Evolutionary conservation across 2,113 vertebrate genomes (phyloP).

Genomic region (Protobothrops mucrosquamatus): DNA sequence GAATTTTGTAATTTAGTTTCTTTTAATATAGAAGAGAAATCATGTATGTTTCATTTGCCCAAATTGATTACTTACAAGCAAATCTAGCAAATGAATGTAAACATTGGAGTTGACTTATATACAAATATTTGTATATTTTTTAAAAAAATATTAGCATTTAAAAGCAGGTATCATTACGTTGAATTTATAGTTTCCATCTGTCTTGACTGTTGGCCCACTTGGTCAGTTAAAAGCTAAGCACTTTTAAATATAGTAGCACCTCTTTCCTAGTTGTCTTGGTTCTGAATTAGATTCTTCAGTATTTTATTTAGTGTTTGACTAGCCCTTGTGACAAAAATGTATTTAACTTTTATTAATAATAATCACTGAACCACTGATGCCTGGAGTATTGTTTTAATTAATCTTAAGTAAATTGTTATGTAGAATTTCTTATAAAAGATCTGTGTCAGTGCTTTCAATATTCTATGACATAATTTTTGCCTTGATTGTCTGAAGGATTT

Average conservation of each 20-base stretch:
- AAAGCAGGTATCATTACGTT: background rate
- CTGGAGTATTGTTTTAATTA: conserved; percentile 24
- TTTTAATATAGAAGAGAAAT: background rate
- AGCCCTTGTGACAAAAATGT: conserved; percentile 1
- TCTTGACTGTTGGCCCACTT: background rate
- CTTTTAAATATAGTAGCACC: background rate
- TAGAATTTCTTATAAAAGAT: background rate
- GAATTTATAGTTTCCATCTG: background rate
- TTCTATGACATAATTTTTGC: conserved; percentile 35
- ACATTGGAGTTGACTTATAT: background rate
- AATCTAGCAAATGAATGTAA: background rate
- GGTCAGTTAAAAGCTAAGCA: background rate
- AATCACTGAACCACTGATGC: conserved; percentile 23
- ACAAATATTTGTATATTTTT: background rate
- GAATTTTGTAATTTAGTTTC: background rate
- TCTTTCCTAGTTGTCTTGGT: background rate
- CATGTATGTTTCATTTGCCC: background rate
- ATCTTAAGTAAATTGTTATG: conserved; percentile 20
- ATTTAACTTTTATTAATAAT: background rate
- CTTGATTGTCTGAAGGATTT: conserved; percentile 17
- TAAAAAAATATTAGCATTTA: background rate
- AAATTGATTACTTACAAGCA: background rate
- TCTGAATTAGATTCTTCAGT: background rate
- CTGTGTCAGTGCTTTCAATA: conserved; percentile 30
- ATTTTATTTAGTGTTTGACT: conserved; percentile 28